Conservation (phyloP, 2,113 vertebrate genomes). For the Oceanodroma tethys region DNA sequence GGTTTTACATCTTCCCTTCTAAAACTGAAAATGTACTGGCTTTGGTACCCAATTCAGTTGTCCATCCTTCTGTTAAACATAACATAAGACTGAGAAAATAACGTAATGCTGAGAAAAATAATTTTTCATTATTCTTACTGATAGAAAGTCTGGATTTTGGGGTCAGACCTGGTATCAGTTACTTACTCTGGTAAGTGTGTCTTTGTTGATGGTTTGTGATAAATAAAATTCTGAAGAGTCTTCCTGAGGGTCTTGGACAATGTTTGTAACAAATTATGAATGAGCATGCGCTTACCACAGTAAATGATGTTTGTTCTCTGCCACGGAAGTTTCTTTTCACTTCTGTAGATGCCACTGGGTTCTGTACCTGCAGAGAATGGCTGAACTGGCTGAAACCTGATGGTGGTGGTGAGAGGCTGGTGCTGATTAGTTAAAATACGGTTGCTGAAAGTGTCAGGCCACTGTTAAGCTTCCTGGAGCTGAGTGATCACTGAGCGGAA, state of each 20-base stretch:
- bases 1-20: not conserved
- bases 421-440: not conserved
- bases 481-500: not conserved
- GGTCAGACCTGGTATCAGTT: not conserved
- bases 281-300: fast-evolving
- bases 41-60: not conserved
- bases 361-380: not conserved
- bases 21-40: not conserved
- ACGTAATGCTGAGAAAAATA: not conserved
- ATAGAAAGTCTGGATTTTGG: not conserved
- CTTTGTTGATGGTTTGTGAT: not conserved
- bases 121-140: not conserved
- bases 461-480: not conserved
- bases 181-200: not conserved
- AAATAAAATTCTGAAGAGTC: not conserved
- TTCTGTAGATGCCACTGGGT: not conserved
- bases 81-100: not conserved
- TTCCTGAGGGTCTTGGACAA: not conserved
- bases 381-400: not conserved
- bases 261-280: not conserved
- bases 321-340: not conserved
- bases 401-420: not conserved
- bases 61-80: not conserved
- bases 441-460: not conserved
- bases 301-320: not conserved